These are phyloP conservation scores for Mylabris phalerata DNA, from an alignment of 1,140 invertebrate species.

Conservation along the genomic window DNA sequence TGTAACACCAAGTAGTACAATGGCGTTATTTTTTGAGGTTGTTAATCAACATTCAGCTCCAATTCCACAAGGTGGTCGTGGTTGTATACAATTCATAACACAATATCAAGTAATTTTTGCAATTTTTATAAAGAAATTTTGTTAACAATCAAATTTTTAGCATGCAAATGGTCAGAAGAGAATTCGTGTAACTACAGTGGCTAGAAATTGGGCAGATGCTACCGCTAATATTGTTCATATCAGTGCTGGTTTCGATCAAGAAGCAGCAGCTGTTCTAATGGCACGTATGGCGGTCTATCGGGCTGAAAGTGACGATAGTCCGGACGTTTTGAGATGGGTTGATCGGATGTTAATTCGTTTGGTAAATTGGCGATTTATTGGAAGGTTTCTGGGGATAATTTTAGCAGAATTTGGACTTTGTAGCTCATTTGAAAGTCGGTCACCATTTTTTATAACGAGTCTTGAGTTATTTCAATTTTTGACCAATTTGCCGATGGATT, in stretches of 20 bases:
- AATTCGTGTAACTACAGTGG: conserved; percentile 93
- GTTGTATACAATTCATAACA: conserved; percentile 97
- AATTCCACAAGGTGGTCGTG: conserved; percentile 90
- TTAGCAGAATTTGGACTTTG: no score
- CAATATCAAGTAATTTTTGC: conserved; percentile 47
- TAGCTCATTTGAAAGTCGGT: no score
- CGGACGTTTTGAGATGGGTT: conserved; percentile 96
- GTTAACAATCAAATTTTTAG: conserved; percentile 21
- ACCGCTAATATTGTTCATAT: conserved; percentile 73
- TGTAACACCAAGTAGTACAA: conserved; percentile 85
- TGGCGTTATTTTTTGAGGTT: conserved; percentile 95
- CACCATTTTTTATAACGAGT: no score
- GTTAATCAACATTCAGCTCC: conserved; percentile 94
- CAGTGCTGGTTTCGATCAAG: conserved; percentile 94
- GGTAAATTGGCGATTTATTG: conserved; percentile 48
- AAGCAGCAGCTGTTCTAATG: conserved; percentile 96
- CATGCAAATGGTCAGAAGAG: conserved; percentile 93
- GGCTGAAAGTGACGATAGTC: conserved; percentile 92
- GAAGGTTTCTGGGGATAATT: no score
- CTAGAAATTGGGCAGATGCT: conserved; percentile 87
- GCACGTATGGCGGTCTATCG: conserved; percentile 92
- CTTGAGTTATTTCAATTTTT: no score
- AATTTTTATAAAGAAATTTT: background rate
- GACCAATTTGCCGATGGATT: no score
- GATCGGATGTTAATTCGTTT: conserved; percentile 96